Evolutionary conservation across 2,113 vertebrate species (phyloP), one percentile per base, ranked within the genome.

Genomic region (Paramisgurnus dabryanus): DNA sequence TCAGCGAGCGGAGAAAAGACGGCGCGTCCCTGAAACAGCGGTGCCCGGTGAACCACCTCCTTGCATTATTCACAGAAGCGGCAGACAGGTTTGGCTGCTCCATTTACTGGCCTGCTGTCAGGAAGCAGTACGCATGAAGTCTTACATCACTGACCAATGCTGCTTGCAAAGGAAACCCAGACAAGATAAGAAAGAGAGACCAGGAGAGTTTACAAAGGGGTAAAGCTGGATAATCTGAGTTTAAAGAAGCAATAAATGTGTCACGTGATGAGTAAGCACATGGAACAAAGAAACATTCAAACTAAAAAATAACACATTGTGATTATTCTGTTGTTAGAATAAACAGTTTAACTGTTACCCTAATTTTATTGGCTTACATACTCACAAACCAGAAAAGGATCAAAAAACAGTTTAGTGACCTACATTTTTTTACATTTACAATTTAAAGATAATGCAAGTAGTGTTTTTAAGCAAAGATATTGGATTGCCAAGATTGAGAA

Each of bases 61-160:
- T 55, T 93, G 87, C 87, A 93, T 92, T 92, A 93, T 94, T 94
- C 90, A 94, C 87, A 68, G 68, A 17, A 66, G 39, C 66, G 86
- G 85, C 80, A 87, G 88, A 83, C 88, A 87, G 88, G 85, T 86
- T 81, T 76, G 84, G 85, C 83, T 86, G 57, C 86, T 88, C 87
- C 86, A 90, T 90, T 92, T 90, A 88, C 89, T 86, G 86, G 87
- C 87, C 77, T 79, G 80, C 79, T 78, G 77, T 85, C 83, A 87
- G 88, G 88, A 88, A 89, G 89, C 87, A 87, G 84, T 86, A 90
- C 85, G 89, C 91, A 89, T 90, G 86, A 87, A 85, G 82, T 90
- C 89, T 91, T 93, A 81, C 91, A 93, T 93, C 92, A 92, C 92
- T 89, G 87, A 92, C 60, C 70, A 18, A 60, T 63, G 78, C 85